Base-by-base conservation (phyloP, 1,140 invertebrate species). In the Ephestia elutella region DNA sequence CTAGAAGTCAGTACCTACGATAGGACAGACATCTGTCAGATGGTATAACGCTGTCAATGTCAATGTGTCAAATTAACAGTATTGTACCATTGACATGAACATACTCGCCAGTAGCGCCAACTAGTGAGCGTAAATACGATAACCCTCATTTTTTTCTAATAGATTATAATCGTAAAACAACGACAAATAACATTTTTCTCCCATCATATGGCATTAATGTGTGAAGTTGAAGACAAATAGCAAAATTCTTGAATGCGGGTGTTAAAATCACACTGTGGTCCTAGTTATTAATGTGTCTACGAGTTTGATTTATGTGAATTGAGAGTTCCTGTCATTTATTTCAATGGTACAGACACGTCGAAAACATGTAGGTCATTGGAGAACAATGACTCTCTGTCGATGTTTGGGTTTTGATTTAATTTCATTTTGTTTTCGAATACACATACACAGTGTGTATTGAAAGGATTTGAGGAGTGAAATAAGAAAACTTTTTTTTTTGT, bases 331-430 rank as follows among this genome's bases (percentile, higher is more conserved):
- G 38, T 44, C 38, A 15, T 44, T 44, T 44, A 44, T 44, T 53
- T 62, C 71, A 62, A 62, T 74, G 70, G 59, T 73, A 74, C 77
- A 71, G 69, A 71, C 74, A 70, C 62, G 66, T 71, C 58, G 50
- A 62, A 80, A 79, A 71, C 65, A 74, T 73, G 69, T 73, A 67
- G 70, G 71, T 78, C 75, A 80, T 76, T 66, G 53, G 66, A 73
- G 77, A 83, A 86, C 81, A 86, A 84, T 83, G 74, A 80, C 60
- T 66, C 53, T 35, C 4, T 17, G 38, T 44, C 38, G n/a, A 44
- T 44, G 38, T 44, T 44, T 35, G 1, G 32, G 13, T 25, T 44
- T 44, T 10, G 38, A 15, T 44, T 44, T 44, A 4, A 44, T 44
- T 44, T 44, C 2, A 44, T 44, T 44, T 44, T 44, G 38, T 44